A percentile compares a stretch with the other conserved stretches of the same genome.
Evolutionary conservation across 2,113 vertebrate species (phyloP).

Genomic region (Daphoenositta chrysoptera): DNA sequence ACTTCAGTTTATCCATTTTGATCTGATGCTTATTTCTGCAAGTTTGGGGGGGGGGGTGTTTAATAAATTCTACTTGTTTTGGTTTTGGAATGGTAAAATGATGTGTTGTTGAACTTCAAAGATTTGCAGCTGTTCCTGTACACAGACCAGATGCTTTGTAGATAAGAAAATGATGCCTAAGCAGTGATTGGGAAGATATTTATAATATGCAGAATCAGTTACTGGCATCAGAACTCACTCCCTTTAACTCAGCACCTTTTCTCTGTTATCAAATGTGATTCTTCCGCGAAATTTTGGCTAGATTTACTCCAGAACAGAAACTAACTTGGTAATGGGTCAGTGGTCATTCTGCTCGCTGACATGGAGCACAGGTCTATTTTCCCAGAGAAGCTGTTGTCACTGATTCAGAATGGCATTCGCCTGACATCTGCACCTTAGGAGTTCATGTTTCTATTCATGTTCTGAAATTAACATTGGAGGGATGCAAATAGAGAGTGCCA

Average conservation of each 20-base stretch:
- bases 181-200: background rate
- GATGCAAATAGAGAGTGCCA: background rate
- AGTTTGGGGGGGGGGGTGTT: background rate
- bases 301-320: background rate
- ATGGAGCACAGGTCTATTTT: constrained; percentile 13
- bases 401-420: background rate
- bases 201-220: background rate
- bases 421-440: constrained; percentile 1
- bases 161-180: background rate
- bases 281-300: background rate
- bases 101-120: background rate
- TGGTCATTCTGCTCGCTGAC: background rate
- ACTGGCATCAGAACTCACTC: background rate
- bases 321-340: background rate
- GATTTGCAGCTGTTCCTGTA: background rate
- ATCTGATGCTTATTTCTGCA: background rate
- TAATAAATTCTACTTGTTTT: background rate
- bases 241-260: background rate
- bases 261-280: background rate
- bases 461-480: background rate
- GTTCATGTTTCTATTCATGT: background rate
- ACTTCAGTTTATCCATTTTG: background rate
- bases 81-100: background rate
- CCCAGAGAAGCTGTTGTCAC: background rate
- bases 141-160: background rate